Conservation (phyloP, 2,113 vertebrate species). For the Silurus meridionalis region DNA sequence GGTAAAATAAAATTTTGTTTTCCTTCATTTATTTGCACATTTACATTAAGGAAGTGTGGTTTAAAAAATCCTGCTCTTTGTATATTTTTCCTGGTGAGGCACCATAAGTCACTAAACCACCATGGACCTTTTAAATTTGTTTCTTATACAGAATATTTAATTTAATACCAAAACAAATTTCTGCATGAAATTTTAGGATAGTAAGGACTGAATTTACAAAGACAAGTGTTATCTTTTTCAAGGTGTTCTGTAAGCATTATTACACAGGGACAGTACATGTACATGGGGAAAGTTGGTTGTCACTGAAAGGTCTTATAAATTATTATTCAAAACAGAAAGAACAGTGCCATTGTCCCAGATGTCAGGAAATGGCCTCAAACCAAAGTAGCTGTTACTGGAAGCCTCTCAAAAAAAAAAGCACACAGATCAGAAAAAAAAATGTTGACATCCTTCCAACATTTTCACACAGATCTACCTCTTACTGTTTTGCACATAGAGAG, state of each 20-base stretch:
- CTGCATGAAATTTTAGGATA: neutral
- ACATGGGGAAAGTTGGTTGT: slow-evolving; percentile 22
- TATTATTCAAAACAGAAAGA: slow-evolving; percentile 62
- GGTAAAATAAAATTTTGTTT: neutral
- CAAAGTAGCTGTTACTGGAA: slow-evolving; percentile 74
- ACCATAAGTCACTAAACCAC: neutral
- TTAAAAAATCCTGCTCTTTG: neutral
- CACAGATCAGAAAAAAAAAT: slow-evolving; percentile 52
- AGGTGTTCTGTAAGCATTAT: slow-evolving; percentile 14
- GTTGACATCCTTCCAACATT: slow-evolving; percentile 35
- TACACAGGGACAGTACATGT: neutral
- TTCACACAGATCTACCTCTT: slow-evolving; percentile 38
- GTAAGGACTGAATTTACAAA: neutral
- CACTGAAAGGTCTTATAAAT: slow-evolving; percentile 61
- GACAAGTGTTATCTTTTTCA: neutral
- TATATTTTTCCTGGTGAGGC: neutral
- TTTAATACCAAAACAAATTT: neutral
- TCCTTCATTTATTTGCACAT: neutral
- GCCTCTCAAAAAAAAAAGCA: slow-evolving; percentile 58
- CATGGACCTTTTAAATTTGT: neutral
- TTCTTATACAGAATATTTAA: neutral
- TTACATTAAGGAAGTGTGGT: neutral
- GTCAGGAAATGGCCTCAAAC: slow-evolving; percentile 76
- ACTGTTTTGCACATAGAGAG: slow-evolving; percentile 32
- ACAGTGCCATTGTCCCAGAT: slow-evolving; percentile 63